phyloP scores from a whole-genome alignment of 37 sponge, comb jelly and placozoan genomes.

The Amphimedon queenslandica region DNA sequence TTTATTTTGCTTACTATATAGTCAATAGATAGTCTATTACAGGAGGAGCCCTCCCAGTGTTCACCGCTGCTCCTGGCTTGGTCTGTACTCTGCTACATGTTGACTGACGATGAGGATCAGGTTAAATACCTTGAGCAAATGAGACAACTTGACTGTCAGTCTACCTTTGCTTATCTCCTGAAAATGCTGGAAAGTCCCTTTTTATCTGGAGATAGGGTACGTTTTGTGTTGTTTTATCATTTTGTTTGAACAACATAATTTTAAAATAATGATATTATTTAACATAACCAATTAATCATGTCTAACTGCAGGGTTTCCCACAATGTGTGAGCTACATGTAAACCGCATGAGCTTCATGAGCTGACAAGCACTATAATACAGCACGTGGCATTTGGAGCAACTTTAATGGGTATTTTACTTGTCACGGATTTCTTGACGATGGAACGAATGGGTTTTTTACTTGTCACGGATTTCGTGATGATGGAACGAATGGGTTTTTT shows the following conservation, averaged over 20 bases:
- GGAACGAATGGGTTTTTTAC: no score
- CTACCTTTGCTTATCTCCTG: slow-evolving; percentile 47
- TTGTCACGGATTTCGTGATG: no score
- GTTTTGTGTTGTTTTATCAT: background rate
- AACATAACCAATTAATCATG: background rate
- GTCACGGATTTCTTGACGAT: no score
- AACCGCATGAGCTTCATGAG: no score
- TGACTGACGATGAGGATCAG: background rate
- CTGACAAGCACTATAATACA: no score
- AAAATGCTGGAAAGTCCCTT: slow-evolving; percentile 22
- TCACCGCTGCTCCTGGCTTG: slow-evolving; percentile 53
- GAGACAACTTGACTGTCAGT: slow-evolving; percentile 26
- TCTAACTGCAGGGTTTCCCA: background rate
- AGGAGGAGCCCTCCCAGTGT: background rate
- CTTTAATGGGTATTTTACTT: no score
- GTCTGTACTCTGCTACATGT: slow-evolving; percentile 20
- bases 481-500: no score
- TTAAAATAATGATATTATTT: background rate
- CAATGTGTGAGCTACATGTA: background rate
- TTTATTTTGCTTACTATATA: background rate
- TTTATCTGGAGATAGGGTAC: slow-evolving; percentile 51
- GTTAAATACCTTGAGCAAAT: slow-evolving; percentile 10
- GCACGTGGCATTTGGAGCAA: no score
- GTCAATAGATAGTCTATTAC: background rate
- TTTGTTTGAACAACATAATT: background rate